Base-by-base conservation (phyloP, 2,797 vertebrate species). In the Antrozous pallidus region DNA sequence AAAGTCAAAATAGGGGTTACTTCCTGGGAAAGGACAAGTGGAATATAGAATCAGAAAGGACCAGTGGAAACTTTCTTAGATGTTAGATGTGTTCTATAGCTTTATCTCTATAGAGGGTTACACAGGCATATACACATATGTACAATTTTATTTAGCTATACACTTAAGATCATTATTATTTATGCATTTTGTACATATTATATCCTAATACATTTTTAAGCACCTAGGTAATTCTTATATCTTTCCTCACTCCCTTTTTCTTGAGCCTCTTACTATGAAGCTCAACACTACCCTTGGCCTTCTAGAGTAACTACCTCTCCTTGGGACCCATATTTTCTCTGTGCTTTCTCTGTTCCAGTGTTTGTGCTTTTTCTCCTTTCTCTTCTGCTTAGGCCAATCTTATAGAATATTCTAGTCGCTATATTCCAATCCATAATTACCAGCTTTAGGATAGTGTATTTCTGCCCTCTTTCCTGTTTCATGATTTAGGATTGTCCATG, bases 401-500 rank as follows among this genome's bases (percentile, higher is more conserved):
- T 51, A 75, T 14, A 71, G 47, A 88, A 69, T 84, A 65, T 90
- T 90, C 31, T 9, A 67, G 24, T 51, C 33, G 36, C 75, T 77
- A 12, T 87, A 20, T 83, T 90, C 63, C 33, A 79, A 83, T 47
- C 22, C 47, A 47, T 47, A 87, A 33, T 47, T 63, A 69, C 42
- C 42, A 77, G 40, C 40, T 92, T 45, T 94, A 70, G 11, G 28
- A 65, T 71, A 82, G 24, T 87, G 42, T 75, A 56, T 75, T 92
- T 92, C 18, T 63, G 17, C 11, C 54, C 17, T 86, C 69, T 82
- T 82, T 40, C 24, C 4, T 89, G 22, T 61, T 83, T 33, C 65
- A 73, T 69, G 36, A 92, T 36, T 92, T 95, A 87, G 22, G 42
- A 42, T 92, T 90, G 70, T 82, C 36, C 42, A 42, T 90, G 33